Conservation (phyloP, 2,888 invertebrate species). For the Torymus texanus region DNA sequence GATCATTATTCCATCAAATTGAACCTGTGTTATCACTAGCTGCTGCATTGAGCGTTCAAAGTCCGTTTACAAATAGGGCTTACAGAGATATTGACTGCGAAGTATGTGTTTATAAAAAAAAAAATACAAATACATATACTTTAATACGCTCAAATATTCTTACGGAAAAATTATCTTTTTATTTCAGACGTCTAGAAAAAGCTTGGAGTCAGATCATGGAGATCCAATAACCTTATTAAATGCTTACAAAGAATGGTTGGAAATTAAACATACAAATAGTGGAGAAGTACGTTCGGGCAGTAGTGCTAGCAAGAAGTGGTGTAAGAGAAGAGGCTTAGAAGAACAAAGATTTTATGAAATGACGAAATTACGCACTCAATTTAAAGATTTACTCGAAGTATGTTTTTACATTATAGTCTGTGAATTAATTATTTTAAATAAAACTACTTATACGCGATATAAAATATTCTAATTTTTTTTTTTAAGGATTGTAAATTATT, state of each 20-base stretch:
- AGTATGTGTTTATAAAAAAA: constrained; percentile 10
- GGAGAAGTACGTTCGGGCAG: constrained; percentile 66
- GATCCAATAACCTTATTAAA: constrained; percentile 94
- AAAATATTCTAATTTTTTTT: constrained; percentile 13
- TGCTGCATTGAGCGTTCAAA: constrained; percentile 94
- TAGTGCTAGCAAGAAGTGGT: constrained; percentile 83
- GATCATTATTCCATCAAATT: constrained; percentile 90
- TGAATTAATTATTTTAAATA: constrained; percentile 8
- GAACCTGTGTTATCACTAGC: constrained; percentile 93
- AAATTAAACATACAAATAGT: constrained; percentile 80
- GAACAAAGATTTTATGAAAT: constrained; percentile 98
- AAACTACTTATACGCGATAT: neutral
- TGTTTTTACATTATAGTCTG: constrained; percentile 34
- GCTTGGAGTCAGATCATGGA: constrained; percentile 94
- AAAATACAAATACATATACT: too few relatives aligned
- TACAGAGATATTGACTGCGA: constrained; percentile 90
- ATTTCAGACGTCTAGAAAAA: constrained; percentile 82
- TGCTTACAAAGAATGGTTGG: constrained; percentile 92
- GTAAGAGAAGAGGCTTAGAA: constrained; percentile 91
- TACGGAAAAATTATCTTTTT: neutral
- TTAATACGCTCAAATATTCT: constrained; percentile 8
- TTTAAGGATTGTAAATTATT: constrained; percentile 80
- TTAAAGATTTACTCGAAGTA: constrained; percentile 87
- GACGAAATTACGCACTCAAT: constrained; percentile 93
- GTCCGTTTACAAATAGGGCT: constrained; percentile 92